Percentiles rank a stretch among this genome's conserved stretches.
Conservation (phyloP, 2,113 vertebrate species). For the Phalacrocorax brasilianus region DNA sequence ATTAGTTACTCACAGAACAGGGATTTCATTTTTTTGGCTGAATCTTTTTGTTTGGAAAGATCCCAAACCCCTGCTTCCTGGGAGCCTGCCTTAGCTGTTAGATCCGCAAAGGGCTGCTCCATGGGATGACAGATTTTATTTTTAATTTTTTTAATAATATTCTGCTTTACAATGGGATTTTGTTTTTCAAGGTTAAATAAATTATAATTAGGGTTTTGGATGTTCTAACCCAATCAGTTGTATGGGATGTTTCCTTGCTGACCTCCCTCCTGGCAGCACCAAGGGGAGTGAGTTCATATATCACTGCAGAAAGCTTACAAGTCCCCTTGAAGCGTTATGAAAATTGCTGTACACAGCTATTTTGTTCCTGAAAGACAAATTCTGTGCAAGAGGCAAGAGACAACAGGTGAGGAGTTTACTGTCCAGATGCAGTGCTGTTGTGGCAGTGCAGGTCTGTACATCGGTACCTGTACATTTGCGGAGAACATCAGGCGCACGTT, state of each 20-base stretch:
- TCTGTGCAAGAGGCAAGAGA: background rate
- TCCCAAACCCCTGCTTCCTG: conserved; percentile 40
- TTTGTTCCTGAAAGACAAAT: conserved; percentile 37
- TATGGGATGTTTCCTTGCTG: conserved; percentile 19
- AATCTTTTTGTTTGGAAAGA: conserved; percentile 27
- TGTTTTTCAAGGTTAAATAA: conserved; percentile 43
- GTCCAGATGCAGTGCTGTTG: background rate
- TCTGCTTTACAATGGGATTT: background rate
- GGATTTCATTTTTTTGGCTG: background rate
- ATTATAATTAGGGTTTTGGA: conserved; percentile 28
- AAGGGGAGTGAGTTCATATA: background rate
- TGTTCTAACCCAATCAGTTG: background rate
- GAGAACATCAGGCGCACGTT: accelerated
- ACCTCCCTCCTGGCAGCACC: background rate
- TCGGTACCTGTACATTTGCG: accelerated
- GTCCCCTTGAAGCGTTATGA: background rate
- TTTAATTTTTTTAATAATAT: background rate
- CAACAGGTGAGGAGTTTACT: background rate
- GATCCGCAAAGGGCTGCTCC: background rate
- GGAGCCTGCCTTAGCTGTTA: conserved; percentile 21
- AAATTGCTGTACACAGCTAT: conserved; percentile 2
- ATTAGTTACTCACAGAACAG: conserved; percentile 62
- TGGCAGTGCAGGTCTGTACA: background rate
- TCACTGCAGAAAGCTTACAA: background rate
- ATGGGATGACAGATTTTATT: conserved; percentile 18